These are phyloP conservation scores for Hylia prasina DNA, from an alignment of 2,113 vertebrate genomes.

Conservation along the genomic window DNA sequence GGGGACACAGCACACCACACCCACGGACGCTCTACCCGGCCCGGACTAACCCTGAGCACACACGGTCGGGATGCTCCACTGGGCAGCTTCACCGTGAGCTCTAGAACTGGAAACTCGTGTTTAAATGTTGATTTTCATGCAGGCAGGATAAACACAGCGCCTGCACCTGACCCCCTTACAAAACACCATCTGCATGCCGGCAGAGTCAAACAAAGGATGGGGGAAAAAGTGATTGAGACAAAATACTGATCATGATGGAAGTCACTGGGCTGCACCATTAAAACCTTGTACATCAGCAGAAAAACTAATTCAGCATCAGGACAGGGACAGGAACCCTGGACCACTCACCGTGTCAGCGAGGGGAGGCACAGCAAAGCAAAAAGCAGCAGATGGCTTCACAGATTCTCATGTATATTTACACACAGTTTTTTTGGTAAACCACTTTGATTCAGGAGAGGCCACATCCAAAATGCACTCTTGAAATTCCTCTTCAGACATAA, in stretches of 20 bases:
- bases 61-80: fast-evolving
- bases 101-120: fast-evolving
- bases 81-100: background rate
- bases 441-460: background rate
- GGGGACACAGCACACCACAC: background rate
- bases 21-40: fast-evolving
- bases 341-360: background rate
- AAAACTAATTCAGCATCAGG: background rate
- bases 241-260: background rate
- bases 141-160: background rate
- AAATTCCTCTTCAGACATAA: background rate
- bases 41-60: fast-evolving
- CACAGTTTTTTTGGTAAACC: background rate
- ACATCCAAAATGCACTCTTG: background rate
- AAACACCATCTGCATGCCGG: background rate
- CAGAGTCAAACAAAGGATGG: background rate
- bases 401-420: background rate
- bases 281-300: background rate
- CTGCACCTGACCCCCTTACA: background rate
- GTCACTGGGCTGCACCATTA: background rate
- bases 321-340: background rate
- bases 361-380: background rate
- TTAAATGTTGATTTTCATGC: background rate
- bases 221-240: fast-evolving
- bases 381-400: background rate